A percentile compares a stretch with the other conserved stretches of the same genome.
Conservation (phyloP, 2,888 invertebrate species). For the Zonitis immaculata region DNA sequence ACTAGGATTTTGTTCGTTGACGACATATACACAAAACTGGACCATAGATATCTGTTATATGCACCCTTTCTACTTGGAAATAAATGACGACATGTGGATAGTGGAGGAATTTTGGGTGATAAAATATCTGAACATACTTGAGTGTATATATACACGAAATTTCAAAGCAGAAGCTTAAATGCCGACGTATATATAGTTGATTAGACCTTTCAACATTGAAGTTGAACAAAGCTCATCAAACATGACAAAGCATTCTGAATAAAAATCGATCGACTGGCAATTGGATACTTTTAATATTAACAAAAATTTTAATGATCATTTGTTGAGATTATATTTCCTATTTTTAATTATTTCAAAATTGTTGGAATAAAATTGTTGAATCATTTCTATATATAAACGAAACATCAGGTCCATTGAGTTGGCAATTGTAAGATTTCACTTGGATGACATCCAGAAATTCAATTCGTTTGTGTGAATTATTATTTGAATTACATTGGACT, state of each 20-base stretch:
- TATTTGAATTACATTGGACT: background rate
- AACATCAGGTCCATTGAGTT: background rate
- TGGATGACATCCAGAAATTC: background rate
- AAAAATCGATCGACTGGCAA: too few species aligned
- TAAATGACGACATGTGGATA: constrained; percentile 22
- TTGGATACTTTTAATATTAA: too few species aligned
- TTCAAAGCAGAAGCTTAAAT: too few species aligned
- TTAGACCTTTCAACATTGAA: too few species aligned
- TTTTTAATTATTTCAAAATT: too few species aligned
- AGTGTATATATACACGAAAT: too few species aligned
- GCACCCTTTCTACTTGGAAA: background rate
- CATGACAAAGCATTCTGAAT: too few species aligned
- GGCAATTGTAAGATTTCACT: background rate
- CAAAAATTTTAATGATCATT: too few species aligned
- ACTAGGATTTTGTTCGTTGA: constrained; percentile 14
- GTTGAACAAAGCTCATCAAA: too few species aligned
- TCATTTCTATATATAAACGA: background rate
- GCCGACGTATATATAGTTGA: too few species aligned
- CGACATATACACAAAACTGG: constrained; percentile 24
- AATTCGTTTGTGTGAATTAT: constrained; percentile 1
- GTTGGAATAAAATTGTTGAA: background rate
- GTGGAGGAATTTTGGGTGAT: background rate
- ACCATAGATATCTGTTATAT: constrained; percentile 8
- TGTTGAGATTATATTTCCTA: too few species aligned
- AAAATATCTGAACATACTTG: too few species aligned